Evolutionary conservation across 2,797 vertebrate species (phyloP).

Genomic region (Micromesistius poutassou): DNA sequence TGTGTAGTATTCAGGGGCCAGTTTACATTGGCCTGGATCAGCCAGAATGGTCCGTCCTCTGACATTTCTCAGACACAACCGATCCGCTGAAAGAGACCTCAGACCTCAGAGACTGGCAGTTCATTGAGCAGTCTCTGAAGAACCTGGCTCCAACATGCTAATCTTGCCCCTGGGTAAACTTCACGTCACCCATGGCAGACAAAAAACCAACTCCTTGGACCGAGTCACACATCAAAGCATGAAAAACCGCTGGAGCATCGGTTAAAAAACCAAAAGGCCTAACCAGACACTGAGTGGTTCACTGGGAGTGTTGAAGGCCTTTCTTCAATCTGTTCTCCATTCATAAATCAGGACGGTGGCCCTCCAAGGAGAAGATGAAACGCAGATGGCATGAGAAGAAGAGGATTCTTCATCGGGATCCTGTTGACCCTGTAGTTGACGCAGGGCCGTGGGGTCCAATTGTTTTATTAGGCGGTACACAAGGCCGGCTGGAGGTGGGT

Average conservation of each 20-base stretch:
- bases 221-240: background rate
- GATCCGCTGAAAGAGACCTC: background rate
- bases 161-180: background rate
- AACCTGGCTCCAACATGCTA: background rate
- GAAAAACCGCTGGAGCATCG: background rate
- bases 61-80: background rate
- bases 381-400: background rate
- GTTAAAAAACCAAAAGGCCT: background rate
- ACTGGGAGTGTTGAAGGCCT: background rate
- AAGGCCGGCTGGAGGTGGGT: background rate
- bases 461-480: background rate
- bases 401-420: background rate
- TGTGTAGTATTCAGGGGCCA: background rate
- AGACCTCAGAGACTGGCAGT: too few relatives aligned
- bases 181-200: background rate
- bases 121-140: background rate
- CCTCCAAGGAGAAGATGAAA: background rate
- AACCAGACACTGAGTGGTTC: background rate
- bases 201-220: background rate
- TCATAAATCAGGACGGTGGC: background rate
- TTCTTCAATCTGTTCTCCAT: background rate
- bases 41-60: background rate
- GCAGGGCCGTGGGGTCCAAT: background rate
- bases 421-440: background rate
- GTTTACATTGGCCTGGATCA: background rate